Evolutionary conservation across 2,888 invertebrate genomes (phyloP).

Genomic region (Neuroscelio doddi): DNA sequence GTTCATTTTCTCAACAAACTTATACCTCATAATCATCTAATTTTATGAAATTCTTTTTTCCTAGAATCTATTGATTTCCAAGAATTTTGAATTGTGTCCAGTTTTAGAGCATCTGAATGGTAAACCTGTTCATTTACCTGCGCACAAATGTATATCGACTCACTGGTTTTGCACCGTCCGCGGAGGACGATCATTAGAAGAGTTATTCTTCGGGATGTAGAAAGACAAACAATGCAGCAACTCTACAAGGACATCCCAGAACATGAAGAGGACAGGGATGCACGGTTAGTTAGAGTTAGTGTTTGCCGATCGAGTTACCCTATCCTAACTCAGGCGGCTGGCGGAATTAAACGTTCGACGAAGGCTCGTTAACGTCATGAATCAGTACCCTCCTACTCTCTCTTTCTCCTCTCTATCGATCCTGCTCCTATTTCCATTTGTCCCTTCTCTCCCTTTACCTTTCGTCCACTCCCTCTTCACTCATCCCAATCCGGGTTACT

Average conservation of each 20-base stretch:
- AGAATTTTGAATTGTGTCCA: neutral
- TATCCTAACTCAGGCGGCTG: conserved; percentile 71
- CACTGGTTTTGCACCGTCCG: conserved; percentile 23
- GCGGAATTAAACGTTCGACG: conserved; percentile 72
- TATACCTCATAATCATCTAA: too few species aligned
- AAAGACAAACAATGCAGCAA: conserved; percentile 59
- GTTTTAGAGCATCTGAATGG: too few species aligned
- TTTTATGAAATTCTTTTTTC: too few species aligned
- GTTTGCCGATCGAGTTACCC: conserved; percentile 72
- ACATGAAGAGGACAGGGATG: conserved; percentile 58
- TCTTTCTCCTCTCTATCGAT: conserved; percentile 46
- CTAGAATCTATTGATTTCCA: too few species aligned
- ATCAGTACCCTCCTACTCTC: conserved; percentile 71
- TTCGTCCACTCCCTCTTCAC: conserved; percentile 22
- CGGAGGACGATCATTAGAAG: conserved; percentile 51
- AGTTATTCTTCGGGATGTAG: conserved; percentile 61
- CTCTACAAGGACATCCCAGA: conserved; percentile 31
- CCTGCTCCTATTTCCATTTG: conserved; percentile 47
- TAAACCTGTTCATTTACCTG: neutral
- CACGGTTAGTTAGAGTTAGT: conserved; percentile 72
- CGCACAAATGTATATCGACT: conserved; percentile 17
- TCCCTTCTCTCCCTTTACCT: conserved; percentile 19
- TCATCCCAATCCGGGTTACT: conserved; percentile 43
- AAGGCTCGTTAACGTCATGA: conserved; percentile 73
- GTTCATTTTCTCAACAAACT: too few species aligned